Base-by-base conservation (phyloP, 1,140 invertebrate species). In the Elymnias hypermnestra region DNA sequence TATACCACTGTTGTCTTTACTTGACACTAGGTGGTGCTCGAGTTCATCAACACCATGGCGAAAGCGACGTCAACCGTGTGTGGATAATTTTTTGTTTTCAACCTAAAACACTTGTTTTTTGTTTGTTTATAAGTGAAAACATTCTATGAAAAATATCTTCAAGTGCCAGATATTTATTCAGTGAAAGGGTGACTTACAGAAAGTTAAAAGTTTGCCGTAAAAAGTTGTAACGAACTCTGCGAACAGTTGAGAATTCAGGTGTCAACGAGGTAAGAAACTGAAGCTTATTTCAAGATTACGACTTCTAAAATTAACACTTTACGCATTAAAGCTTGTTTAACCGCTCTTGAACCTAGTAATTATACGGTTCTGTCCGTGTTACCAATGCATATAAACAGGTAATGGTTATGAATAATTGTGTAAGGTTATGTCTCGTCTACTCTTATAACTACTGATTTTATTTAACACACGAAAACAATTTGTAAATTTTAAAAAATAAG, bases 191-290 rank as follows among this genome's bases (percentile, higher is more conserved):
- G 72, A 47, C 63, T 58, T 19, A 43, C 57, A 42, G 39, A 75
- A 81, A 78, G 65, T 78, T 74, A 33, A 60, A 78, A 79, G 75
- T 77, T 81, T 72, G 55, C 61, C 71, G 70, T 71, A 61, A 69
- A 71, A 82, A 84, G 72, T 84, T 81, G 46, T 72, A 78, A 81
- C 78, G 74, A 83, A 85, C 78, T 85, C 77, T 69, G 57, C 67
- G 72, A 83, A 81, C 74, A 72, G 71, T 83, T 74, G 62, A 75
- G 68, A 74, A 70, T 84, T 84, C 76, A 84, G 81, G 81, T 86
- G 83, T 83, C 81, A 84, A 84, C 76, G 83, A 86, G 83, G 83
- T 86, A 86, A 86, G 83, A 78, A 83, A 74, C 53, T 60, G 58
- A 86, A 81, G 78, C 83, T 74, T 83, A 77, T 73, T 81, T 58